Percentiles rank a stretch among this genome's conserved stretches.
Conservation (phyloP, 2,888 invertebrate species). For the Oligia latruncula region DNA sequence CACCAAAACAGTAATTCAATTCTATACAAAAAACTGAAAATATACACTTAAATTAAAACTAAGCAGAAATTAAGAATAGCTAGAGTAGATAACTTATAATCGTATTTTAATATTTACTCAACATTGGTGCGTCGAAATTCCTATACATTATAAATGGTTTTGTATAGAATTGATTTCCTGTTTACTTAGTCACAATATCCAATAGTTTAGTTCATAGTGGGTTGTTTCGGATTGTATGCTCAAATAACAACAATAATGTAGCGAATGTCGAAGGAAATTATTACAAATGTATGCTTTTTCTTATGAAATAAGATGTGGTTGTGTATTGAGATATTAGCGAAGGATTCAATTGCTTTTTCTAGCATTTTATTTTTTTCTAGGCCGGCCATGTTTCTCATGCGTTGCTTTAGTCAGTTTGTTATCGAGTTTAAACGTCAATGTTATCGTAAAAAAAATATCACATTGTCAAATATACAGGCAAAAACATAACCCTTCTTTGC, state of each 20-base stretch:
- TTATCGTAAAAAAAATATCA: background rate
- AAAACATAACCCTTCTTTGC: background rate
- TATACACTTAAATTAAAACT: constrained; percentile 29
- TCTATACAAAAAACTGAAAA: constrained; percentile 42
- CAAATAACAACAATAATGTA: constrained; percentile 61
- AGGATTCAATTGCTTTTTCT: constrained; percentile 72
- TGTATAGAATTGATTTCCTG: constrained; percentile 55
- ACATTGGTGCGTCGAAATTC: constrained; percentile 51
- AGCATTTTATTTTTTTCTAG: constrained; percentile 69
- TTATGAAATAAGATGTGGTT: constrained; percentile 86
- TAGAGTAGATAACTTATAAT: constrained; percentile 61
- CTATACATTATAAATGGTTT: constrained; percentile 26
- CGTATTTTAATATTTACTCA: constrained; percentile 53
- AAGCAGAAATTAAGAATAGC: constrained; percentile 37
- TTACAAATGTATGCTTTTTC: constrained; percentile 74
- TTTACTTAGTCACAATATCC: constrained; percentile 7
- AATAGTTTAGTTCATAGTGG: constrained; percentile 17
- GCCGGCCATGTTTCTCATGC: constrained; percentile 59
- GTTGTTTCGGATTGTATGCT: constrained; percentile 56
- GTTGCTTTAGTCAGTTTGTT: constrained; percentile 35
- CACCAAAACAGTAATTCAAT: constrained; percentile 49
- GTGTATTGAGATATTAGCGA: constrained; percentile 79
- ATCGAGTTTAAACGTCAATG: constrained; percentile 12
- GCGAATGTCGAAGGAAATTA: constrained; percentile 44
- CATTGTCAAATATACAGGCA: background rate